Conservation (phyloP, 2,113 vertebrate species). For the Ictalurus furcatus region DNA sequence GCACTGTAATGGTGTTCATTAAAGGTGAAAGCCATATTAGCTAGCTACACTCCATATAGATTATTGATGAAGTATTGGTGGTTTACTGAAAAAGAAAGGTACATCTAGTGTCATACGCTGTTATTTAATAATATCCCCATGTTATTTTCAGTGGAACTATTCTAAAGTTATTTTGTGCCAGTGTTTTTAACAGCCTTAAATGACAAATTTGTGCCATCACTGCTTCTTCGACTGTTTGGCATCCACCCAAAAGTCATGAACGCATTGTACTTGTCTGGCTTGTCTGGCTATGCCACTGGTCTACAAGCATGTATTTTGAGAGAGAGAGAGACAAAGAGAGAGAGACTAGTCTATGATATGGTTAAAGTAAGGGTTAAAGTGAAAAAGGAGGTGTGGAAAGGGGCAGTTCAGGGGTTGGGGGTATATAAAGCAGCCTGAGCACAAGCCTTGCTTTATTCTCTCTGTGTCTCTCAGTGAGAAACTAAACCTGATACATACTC, state of each 20-base stretch:
- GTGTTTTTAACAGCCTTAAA: not conserved
- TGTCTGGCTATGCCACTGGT: not conserved
- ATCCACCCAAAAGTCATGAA: not conserved
- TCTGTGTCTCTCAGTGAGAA: slow-evolving; percentile 29
- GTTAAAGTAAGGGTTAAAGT: slow-evolving; percentile 26
- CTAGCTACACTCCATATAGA: not conserved
- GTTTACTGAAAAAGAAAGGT: not conserved
- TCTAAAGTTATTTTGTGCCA: not conserved
- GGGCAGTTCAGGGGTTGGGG: slow-evolving; percentile 36
- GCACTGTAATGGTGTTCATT: not conserved
- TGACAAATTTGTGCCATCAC: not conserved
- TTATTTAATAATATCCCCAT: not conserved
- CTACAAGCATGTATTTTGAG: too few species aligned
- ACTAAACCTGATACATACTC: slow-evolving; percentile 24
- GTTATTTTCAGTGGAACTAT: not conserved
- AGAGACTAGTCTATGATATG: not conserved
- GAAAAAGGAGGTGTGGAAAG: slow-evolving; percentile 29
- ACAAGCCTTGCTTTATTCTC: slow-evolving; percentile 45
- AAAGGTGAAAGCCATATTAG: not conserved
- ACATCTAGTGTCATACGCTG: not conserved
- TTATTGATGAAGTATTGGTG: not conserved
- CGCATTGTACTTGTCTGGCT: not conserved
- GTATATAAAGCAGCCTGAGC: slow-evolving; percentile 34
- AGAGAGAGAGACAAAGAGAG: not conserved
- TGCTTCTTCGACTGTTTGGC: not conserved